Evolutionary conservation across 2,888 invertebrate genomes (phyloP), one percentile per base, ranked within the genome.

Genomic region (Philaethria dido): DNA sequence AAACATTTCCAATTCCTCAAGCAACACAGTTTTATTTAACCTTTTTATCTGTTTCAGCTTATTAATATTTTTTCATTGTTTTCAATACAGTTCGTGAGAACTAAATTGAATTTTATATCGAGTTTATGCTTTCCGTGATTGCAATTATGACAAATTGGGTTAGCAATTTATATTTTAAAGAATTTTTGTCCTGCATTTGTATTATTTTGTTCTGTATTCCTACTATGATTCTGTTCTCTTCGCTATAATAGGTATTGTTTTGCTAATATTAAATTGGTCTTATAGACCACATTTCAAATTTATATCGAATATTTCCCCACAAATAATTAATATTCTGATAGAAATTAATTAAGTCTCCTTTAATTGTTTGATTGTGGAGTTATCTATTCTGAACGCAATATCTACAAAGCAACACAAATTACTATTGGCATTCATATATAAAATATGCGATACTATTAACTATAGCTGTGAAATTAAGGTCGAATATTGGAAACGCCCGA

Each of bases 111-210:
- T 70, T 66, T 70, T 50, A 39, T 65, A 69, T 69, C 64, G 54
- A 66, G 55, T 66, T 69, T 66, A 44, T 65, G 33, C 45, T 63
- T 67, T 70, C 61, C 72, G 68, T 69, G 70, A 70, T 70, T 70
- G 70, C 67, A 70, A 72, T 72, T 72, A 65, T 57, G 52, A 70
- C 48, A 52, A 64, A 70, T 66, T 68, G 61, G 22, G 62, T 72
- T 64, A 69, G 44, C 50, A 55, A 50, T 64, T 66, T 68, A 60
- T 57, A 54, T 45, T 45, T 66, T 45, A 44, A 57, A 42, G 36
- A 42, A 25, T 42, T 57, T 39, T 39, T 16, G 16, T 44, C 3
- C n/a, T 25, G 25, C 8, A 25, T 59, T 25, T 39, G 3, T 39
- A 39, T 13, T 39, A 39, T 13, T 39, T 13, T 11, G 39, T 39